phyloP scores from a whole-genome alignment of 2,888 invertebrate species.

The Trissonchulus sp. region DNA sequence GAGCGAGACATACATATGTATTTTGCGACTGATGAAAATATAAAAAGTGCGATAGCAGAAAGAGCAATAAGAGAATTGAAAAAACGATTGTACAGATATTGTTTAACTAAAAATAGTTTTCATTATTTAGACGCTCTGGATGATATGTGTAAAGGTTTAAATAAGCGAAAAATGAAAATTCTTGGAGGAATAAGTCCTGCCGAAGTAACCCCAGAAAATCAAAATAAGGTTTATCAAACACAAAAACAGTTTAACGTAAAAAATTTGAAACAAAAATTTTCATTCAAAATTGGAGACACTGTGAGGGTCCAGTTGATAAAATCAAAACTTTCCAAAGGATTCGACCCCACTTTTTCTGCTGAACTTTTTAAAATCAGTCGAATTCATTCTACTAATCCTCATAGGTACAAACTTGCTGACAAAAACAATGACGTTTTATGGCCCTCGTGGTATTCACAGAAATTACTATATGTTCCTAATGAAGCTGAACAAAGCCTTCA shows the following conservation, averaged over 20 bases:
- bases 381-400: background rate
- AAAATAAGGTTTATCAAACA: background rate
- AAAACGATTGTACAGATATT: slow-evolving; percentile 1
- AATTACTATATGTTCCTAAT: background rate
- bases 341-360: background rate
- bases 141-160: background rate
- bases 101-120: background rate
- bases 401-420: background rate
- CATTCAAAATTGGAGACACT: too few relatives aligned
- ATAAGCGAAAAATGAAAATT: background rate
- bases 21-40: background rate
- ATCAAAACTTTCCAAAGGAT: background rate
- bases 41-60: background rate
- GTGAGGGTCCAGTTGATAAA: background rate
- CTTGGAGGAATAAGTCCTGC: background rate
- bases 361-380: background rate
- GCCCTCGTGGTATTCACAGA: background rate
- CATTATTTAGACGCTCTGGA: background rate
- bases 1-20: background rate
- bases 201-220: slow-evolving; percentile 6
- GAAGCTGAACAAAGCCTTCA: background rate
- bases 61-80: background rate
- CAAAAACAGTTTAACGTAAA: too few relatives aligned
- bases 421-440: background rate
- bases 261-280: too few relatives aligned